These are phyloP conservation scores for Clupea harengus DNA, from an alignment of 2,113 vertebrate genomes.

Conservation along the genomic window DNA sequence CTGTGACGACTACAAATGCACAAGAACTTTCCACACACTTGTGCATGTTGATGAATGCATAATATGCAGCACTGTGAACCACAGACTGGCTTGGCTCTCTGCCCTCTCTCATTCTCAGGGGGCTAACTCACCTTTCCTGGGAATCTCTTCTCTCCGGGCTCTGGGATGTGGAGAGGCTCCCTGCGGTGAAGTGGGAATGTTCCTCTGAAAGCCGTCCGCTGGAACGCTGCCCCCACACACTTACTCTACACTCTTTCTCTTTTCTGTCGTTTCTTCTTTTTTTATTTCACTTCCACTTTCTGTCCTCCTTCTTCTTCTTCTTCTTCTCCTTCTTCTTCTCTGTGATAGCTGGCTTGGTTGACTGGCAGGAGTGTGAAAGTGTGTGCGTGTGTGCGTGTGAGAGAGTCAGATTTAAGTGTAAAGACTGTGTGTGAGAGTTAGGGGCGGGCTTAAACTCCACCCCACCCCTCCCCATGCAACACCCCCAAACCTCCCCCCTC, in stretches of 20 bases:
- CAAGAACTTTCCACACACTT: background rate
- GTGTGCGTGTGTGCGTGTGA: background rate
- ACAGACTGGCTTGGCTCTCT: background rate
- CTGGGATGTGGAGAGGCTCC: background rate
- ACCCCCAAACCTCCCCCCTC: background rate
- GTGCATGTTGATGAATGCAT: background rate
- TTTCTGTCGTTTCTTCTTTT: background rate
- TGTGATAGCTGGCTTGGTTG: background rate
- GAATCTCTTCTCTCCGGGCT: background rate
- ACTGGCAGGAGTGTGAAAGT: background rate
- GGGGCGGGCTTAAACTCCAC: constrained; percentile 34
- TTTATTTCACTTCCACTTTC: background rate
- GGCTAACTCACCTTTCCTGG: background rate
- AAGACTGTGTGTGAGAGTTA: constrained; percentile 16
- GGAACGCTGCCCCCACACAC: background rate
- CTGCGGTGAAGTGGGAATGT: background rate
- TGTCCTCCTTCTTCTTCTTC: background rate
- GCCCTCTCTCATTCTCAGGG: background rate
- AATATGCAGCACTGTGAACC: background rate
- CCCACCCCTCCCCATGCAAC: constrained; percentile 28
- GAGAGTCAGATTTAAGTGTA: background rate
- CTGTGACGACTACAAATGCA: background rate
- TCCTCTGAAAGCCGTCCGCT: background rate
- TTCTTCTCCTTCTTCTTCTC: background rate
- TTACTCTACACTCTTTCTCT: background rate